Percentiles rank a stretch among this genome's conserved stretches.
Evolutionary conservation across 1,140 invertebrate genomes (phyloP).

Genomic region (Agrypnia vestita): DNA sequence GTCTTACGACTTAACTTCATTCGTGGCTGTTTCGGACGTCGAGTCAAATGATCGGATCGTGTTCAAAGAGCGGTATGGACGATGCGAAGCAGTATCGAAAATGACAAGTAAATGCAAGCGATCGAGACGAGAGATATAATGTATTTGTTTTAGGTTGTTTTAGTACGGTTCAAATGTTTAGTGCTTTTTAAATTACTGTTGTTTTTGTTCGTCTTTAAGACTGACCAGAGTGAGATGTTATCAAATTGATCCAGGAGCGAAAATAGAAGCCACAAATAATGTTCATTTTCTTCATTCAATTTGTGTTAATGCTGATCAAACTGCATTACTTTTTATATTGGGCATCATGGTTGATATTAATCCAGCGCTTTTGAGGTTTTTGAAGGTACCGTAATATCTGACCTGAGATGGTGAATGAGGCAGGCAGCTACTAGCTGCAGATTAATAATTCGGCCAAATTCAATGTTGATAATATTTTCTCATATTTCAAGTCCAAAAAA

Average conservation of each 20-base stretch:
- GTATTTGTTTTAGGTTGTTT: background rate
- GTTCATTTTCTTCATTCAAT: slow-evolving; percentile 29
- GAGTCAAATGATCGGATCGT: slow-evolving; percentile 30
- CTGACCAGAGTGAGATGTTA: slow-evolving; percentile 23
- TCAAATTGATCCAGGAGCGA: slow-evolving; percentile 32
- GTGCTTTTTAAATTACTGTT: background rate
- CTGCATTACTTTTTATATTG: background rate
- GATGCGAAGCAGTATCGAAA: background rate
- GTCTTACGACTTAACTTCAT: background rate
- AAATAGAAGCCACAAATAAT: slow-evolving; percentile 32
- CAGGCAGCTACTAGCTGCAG: no score
- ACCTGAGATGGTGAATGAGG: no score
- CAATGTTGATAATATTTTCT: no score
- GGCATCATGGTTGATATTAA: no score
- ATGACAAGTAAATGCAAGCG: background rate
- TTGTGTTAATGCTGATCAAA: background rate
- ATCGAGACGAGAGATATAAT: background rate
- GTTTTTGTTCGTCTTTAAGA: background rate
- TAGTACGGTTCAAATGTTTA: background rate
- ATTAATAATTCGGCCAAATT: no score
- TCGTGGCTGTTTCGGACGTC: background rate
- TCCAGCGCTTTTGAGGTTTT: no score
- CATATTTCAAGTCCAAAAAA: no score
- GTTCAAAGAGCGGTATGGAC: slow-evolving; percentile 19
- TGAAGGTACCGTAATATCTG: no score